Evolutionary conservation across 2,113 vertebrate species (phyloP).

Genomic region (Vimba vimba): DNA sequence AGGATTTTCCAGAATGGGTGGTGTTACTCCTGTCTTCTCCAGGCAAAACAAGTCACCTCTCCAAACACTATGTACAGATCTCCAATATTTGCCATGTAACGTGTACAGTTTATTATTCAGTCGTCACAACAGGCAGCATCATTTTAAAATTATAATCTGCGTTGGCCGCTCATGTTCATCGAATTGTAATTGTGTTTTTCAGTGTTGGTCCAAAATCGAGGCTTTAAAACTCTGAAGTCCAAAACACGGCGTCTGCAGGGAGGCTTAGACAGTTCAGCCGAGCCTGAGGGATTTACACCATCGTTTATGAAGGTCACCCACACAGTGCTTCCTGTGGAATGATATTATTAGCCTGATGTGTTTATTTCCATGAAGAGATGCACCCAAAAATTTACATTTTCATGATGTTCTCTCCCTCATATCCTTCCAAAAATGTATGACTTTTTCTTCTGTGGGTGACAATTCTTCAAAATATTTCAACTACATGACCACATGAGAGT

Average conservation of each 20-base stretch:
- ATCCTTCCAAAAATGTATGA: not conserved
- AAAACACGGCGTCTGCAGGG: slow-evolving; percentile 85
- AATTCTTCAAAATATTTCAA: not conserved
- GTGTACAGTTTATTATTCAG: not conserved
- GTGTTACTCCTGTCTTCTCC: slow-evolving; percentile 74
- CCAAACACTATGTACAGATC: slow-evolving; percentile 76
- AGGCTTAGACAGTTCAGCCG: slow-evolving; percentile 78
- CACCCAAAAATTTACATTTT: not conserved
- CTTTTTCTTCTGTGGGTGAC: not conserved
- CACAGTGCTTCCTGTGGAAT: not conserved
- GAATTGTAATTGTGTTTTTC: not conserved
- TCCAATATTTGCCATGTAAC: slow-evolving; percentile 86
- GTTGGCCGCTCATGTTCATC: not conserved
- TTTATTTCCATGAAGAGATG: not conserved
- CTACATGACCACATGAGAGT: not conserved
- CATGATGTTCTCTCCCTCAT: not conserved
- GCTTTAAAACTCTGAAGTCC: slow-evolving; percentile 92
- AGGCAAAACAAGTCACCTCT: slow-evolving; percentile 79
- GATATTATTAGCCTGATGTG: not conserved
- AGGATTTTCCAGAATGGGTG: slow-evolving; percentile 81
- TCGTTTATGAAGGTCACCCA: slow-evolving; percentile 88
- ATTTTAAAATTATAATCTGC: not conserved
- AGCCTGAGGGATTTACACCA: slow-evolving; percentile 81
- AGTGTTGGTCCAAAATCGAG: slow-evolving; percentile 86
- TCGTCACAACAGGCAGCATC: not conserved